phyloP scores from a whole-genome alignment of 2,888 invertebrate genomes.

The Ormyrus pomaceus region DNA sequence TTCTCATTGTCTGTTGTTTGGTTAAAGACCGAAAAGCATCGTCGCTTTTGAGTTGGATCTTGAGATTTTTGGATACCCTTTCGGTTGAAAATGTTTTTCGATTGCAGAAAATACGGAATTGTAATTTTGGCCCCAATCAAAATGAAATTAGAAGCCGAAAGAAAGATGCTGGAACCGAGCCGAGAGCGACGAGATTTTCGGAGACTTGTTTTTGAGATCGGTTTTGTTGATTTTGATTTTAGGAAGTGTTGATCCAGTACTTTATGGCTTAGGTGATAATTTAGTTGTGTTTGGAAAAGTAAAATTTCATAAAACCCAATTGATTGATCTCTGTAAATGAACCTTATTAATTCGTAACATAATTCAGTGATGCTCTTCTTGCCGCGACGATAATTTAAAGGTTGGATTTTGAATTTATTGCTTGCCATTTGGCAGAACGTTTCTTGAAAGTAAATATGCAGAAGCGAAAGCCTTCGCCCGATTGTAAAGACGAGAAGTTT shows the following conservation, averaged over 20 bases:
- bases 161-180: slow-evolving; percentile 30
- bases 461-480: slow-evolving; percentile 11
- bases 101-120: slow-evolving; percentile 22
- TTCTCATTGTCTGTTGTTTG: slow-evolving; percentile 25
- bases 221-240: slow-evolving; percentile 10
- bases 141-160: slow-evolving; percentile 10
- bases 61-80: slow-evolving; percentile 40
- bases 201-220: slow-evolving; percentile 38
- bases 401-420: slow-evolving; percentile 1
- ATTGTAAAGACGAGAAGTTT: slow-evolving; percentile 7
- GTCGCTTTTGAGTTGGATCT: slow-evolving; percentile 46
- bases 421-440: slow-evolving; percentile 1
- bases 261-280: slow-evolving; percentile 26
- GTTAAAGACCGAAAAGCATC: slow-evolving; percentile 45
- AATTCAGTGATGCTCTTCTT: slow-evolving; percentile 42
- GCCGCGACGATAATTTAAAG: slow-evolving; percentile 11
- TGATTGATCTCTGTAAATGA: slow-evolving; percentile 52
- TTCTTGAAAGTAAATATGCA: slow-evolving; percentile 21
- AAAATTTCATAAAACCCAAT: slow-evolving; percentile 38
- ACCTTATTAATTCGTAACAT: slow-evolving; percentile 29
- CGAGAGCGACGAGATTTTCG: slow-evolving; percentile 54
- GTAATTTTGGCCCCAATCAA: slow-evolving; percentile 14
- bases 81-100: slow-evolving; percentile 37
- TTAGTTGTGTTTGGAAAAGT: slow-evolving; percentile 17
- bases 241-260: slow-evolving; percentile 22